Evolutionary conservation across 2,113 vertebrate genomes (phyloP), one percentile per base, ranked within the genome.

Genomic region (Otus sunia): DNA sequence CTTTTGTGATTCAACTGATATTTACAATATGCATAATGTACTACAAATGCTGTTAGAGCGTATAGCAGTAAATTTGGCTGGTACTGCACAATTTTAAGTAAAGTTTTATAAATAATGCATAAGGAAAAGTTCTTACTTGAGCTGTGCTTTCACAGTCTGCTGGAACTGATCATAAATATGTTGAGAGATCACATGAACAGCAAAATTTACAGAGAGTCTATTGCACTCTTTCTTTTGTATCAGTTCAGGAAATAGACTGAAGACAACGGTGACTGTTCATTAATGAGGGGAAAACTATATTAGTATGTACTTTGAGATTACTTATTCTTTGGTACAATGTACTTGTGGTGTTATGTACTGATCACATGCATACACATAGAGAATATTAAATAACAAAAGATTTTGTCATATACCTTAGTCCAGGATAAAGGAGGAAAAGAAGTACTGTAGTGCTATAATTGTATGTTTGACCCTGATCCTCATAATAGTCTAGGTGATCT

Each of bases 21-120:
- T 77, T 83, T 93, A 90, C 62, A 88, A 53, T 75, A 58, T 59
- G n/a, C 26, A 52, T 82, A 75, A 76, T 89, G 84, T 90, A 41
- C 75, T 88, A 49, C 86, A 90, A 83, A 88, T 95, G 39, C 50
- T 80, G 34, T 66, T 93, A 64, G 27, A 90, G 32, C 6, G 0
- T 69, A 80, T 27, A 74, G 75, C 75, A 90, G 41, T 96, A 90
- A 94, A 90, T 86, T 86, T 90, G 52, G 64, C 50, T 80, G 58
- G 47, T 80, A 30, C 1, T 5, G 9, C 34, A 88, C 88, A 75
- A 34, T 90, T 96, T 92, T 71, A 94, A 95, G 43, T 86, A n/a
- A 91, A 90, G 25, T 69, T 73, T 34, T 73, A 92, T 96, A 92
- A 93, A 95, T 96, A 94, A 96, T 94, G 78, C 78, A 90, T 94